Evolutionary conservation across 1,140 invertebrate species (phyloP).

Genomic region (Cephus cinctus): DNA sequence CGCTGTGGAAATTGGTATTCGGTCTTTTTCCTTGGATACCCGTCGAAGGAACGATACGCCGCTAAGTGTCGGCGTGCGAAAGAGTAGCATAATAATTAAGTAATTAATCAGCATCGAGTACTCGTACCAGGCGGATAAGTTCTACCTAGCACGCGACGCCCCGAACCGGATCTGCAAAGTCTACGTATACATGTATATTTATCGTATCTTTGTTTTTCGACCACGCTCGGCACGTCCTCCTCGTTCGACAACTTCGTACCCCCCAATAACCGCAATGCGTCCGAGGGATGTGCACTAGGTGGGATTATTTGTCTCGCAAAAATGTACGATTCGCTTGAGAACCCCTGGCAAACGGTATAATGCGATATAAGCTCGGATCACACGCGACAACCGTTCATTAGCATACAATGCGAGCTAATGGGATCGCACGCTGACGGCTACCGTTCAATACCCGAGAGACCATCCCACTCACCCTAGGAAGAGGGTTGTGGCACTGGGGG

Average conservation of each 20-base stretch:
- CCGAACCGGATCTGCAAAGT: no score
- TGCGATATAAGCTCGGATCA: conserved; percentile 38
- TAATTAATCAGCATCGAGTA: conserved; percentile 28
- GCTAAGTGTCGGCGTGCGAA: no score
- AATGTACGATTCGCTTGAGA: no score
- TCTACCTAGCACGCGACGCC: conserved; percentile 26
- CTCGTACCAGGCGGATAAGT: conserved; percentile 17
- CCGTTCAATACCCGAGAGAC: conserved; percentile 27
- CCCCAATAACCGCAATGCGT: no score
- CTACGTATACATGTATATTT: no score
- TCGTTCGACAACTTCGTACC: no score
- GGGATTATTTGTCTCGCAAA: no score
- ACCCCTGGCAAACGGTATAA: conserved; percentile 29
- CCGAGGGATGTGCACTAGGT: no score
- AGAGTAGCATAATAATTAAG: conserved; percentile 28
- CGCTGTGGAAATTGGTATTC: no score
- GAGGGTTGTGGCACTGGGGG: background rate
- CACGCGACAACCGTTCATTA: conserved; percentile 44
- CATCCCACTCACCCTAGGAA: conserved; percentile 8
- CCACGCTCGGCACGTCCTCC: no score
- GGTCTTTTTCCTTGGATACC: no score
- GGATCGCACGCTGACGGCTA: conserved; percentile 44
- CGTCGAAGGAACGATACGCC: background rate
- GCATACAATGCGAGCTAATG: conserved; percentile 48
- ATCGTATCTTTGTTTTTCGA: no score